Percentiles rank a stretch among this genome's conserved stretches.
phyloP scores from a whole-genome alignment of 2,888 invertebrate genomes.

The Aethes cnicana region DNA sequence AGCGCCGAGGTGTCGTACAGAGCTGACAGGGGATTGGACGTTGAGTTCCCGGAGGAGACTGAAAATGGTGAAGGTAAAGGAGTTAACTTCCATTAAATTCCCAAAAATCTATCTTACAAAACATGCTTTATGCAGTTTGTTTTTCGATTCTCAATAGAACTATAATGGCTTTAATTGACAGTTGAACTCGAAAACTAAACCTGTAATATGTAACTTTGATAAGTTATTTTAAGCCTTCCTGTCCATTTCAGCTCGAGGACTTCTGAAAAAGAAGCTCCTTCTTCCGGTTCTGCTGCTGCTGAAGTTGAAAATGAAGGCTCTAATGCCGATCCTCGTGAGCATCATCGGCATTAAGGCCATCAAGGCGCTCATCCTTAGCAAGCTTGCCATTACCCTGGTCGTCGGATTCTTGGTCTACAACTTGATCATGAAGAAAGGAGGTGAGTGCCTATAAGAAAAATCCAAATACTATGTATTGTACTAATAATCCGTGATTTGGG shows the following conservation, averaged over 20 bases:
- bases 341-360: conserved; percentile 91
- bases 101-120: no score
- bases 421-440: conserved; percentile 88
- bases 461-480: no score
- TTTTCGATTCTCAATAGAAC: no score
- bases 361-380: conserved; percentile 92
- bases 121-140: no score
- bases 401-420: conserved; percentile 91
- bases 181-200: no score
- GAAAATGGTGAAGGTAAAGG: conserved; percentile 81
- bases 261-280: conserved; percentile 91
- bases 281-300: conserved; percentile 89
- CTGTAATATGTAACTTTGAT: no score
- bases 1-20: conserved; percentile 86
- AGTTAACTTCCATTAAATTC: neutral
- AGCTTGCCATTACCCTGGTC: conserved; percentile 90
- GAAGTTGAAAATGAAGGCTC: conserved; percentile 91
- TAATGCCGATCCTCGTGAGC: conserved; percentile 91
- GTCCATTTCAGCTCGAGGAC: conserved; percentile 85
- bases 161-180: no score
- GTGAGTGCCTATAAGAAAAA: conserved; percentile 57
- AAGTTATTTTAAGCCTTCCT: no score
- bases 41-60: conserved; percentile 80
- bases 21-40: conserved; percentile 85
- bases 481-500: no score